Conservation (phyloP, 2,888 invertebrate species). For the Amphimallon solstitiale region DNA sequence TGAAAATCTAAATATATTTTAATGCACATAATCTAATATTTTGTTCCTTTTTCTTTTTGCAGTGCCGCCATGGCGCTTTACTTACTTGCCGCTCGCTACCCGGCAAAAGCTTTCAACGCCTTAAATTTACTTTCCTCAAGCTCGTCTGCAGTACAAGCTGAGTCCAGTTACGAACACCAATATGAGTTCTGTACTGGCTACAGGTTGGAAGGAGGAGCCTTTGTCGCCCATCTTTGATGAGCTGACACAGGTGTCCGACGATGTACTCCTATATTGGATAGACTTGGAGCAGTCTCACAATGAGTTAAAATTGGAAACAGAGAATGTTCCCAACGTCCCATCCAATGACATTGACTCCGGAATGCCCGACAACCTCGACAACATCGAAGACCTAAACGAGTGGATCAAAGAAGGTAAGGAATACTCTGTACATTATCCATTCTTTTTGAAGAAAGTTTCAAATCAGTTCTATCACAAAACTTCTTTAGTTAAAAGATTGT, state of each 20-base stretch:
- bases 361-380: conserved; percentile 70
- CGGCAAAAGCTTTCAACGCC: conserved; percentile 63
- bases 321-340: conserved; percentile 54
- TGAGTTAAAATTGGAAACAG: conserved; percentile 55
- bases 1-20: too few species aligned
- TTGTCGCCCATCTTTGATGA: conserved; percentile 64
- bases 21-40: background rate
- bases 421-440: too few species aligned
- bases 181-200: conserved; percentile 56
- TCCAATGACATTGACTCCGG: conserved; percentile 71
- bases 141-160: conserved; percentile 38
- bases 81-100: conserved; percentile 72
- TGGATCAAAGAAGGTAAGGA: conserved; percentile 74
- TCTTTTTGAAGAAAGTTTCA: too few species aligned
- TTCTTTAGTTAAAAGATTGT: too few species aligned
- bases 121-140: conserved; percentile 55
- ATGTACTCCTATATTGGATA: conserved; percentile 56
- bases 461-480: too few species aligned
- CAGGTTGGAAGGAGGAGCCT: conserved; percentile 67
- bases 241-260: conserved; percentile 56
- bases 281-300: conserved; percentile 50
- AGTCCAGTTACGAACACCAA: conserved; percentile 44
- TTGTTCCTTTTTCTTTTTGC: conserved; percentile 61
- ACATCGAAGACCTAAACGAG: conserved; percentile 67
- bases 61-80: conserved; percentile 87